phyloP scores from a whole-genome alignment of 2,888 invertebrate species.

The Fragum whitleyi region DNA sequence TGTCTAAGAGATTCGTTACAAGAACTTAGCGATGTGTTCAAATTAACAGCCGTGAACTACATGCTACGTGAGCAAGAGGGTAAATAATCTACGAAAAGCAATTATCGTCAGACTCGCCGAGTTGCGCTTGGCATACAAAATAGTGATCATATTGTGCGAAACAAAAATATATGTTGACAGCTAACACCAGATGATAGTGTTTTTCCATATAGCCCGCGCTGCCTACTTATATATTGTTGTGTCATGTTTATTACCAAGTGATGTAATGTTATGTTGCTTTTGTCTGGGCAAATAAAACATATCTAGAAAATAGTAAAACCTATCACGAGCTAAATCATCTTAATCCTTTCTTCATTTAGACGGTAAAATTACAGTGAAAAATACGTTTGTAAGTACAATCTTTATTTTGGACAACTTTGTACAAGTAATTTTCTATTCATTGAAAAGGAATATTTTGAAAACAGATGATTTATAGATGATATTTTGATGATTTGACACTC shows the following conservation, averaged over 20 bases:
- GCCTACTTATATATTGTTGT: constrained; percentile 1
- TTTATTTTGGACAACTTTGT: too few species aligned
- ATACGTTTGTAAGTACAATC: too few species aligned
- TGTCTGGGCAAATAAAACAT: neutral
- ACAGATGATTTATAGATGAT: too few species aligned
- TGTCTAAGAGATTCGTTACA: neutral
- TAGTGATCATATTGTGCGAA: neutral
- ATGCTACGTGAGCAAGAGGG: constrained; percentile 5
- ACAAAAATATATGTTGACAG: constrained; percentile 3
- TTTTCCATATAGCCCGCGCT: neutral
- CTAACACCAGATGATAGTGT: neutral
- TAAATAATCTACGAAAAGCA: constrained; percentile 8
- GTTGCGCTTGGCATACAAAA: constrained; percentile 11
- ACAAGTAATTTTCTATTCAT: too few species aligned
- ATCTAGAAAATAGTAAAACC: neutral
- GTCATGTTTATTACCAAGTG: neutral
- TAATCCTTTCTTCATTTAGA: too few species aligned
- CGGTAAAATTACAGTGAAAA: too few species aligned
- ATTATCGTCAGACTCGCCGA: neutral
- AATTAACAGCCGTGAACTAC: constrained; percentile 1
- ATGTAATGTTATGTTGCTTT: constrained; percentile 1
- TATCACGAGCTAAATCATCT: neutral
- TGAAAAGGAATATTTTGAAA: too few species aligned
- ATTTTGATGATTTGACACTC: too few species aligned
- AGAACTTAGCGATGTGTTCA: neutral